Evolutionary conservation across 2,888 invertebrate genomes (phyloP).

Genomic region (Helicoverpa assulta): DNA sequence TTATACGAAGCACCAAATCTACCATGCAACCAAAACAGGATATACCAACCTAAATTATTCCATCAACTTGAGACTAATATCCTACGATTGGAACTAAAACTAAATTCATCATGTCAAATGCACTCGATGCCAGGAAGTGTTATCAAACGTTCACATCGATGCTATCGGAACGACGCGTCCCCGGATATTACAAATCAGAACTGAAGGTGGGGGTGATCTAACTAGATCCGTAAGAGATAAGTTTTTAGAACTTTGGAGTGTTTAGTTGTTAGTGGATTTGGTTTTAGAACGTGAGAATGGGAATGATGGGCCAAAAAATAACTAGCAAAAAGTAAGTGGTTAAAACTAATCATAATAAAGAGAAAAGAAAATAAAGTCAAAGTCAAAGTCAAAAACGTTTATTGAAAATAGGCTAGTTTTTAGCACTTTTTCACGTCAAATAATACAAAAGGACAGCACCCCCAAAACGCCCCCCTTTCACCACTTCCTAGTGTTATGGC

Average conservation of each 20-base stretch:
- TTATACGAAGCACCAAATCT: background rate
- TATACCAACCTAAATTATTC: background rate
- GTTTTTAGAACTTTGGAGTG: slow-evolving; percentile 29
- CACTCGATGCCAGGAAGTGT: slow-evolving; percentile 61
- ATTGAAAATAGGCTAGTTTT: no score
- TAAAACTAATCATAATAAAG: no score
- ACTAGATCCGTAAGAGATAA: slow-evolving; percentile 18
- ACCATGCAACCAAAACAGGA: background rate
- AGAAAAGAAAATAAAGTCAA: no score
- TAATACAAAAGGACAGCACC: no score
- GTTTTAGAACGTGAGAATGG: background rate
- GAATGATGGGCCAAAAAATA: no score
- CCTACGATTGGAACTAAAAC: slow-evolving; percentile 37
- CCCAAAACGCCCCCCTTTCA: no score
- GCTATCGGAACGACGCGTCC: slow-evolving; percentile 61
- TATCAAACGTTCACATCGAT: slow-evolving; percentile 63
- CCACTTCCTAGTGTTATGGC: no score
- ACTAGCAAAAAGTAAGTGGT: no score
- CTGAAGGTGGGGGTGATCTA: slow-evolving; percentile 51
- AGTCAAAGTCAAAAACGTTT: no score
- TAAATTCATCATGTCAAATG: slow-evolving; percentile 53
- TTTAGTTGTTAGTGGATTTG: background rate
- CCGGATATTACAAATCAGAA: slow-evolving; percentile 72
- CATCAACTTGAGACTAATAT: slow-evolving; percentile 30
- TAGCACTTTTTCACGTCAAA: no score